A percentile compares a stretch with the other conserved stretches of the same genome.
These are phyloP conservation scores for Serilophus lunatus DNA, from an alignment of 2,113 vertebrate species.

Conservation along the genomic window DNA sequence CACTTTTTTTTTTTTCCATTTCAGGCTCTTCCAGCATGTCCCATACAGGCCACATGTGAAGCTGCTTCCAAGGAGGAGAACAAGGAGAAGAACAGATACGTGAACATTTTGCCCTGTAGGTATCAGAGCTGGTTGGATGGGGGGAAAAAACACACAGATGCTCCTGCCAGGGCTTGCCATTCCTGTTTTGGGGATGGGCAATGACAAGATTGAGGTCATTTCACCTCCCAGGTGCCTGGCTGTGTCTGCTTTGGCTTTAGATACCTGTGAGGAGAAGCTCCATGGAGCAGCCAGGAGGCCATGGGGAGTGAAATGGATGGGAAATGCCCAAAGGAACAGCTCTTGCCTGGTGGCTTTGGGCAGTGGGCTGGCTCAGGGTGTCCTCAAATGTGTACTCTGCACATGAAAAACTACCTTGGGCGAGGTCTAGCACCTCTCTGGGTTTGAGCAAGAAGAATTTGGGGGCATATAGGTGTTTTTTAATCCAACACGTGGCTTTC, in stretches of 20 bases:
- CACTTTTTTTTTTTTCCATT: not conserved
- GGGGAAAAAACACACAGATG: not conserved
- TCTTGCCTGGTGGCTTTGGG: not conserved
- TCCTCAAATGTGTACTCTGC: not conserved
- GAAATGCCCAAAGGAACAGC: not conserved
- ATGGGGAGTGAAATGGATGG: accelerated
- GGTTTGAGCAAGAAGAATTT: not conserved
- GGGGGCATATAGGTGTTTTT: not conserved
- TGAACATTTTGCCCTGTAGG: conserved; percentile 98
- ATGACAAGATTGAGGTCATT: not conserved
- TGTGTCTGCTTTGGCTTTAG: not conserved
- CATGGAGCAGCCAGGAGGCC: not conserved
- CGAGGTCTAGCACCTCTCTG: not conserved
- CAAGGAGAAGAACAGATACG: conserved; percentile 98
- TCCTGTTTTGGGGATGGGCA: not conserved
- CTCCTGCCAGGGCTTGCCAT: not conserved
- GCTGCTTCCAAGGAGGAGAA: conserved; percentile 98
- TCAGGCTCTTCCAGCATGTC: conserved; percentile 93
- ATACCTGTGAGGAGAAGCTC: not conserved
- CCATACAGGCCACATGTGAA: conserved; percentile 94
- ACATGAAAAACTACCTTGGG: not conserved
- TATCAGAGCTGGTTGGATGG: accelerated
- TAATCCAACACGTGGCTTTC: not conserved
- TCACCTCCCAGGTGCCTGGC: not conserved
- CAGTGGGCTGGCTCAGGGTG: accelerated